Evolutionary conservation across 2,888 invertebrate genomes (phyloP), one percentile per base, ranked within the genome.

Genomic region (Isoperla grammatica): DNA sequence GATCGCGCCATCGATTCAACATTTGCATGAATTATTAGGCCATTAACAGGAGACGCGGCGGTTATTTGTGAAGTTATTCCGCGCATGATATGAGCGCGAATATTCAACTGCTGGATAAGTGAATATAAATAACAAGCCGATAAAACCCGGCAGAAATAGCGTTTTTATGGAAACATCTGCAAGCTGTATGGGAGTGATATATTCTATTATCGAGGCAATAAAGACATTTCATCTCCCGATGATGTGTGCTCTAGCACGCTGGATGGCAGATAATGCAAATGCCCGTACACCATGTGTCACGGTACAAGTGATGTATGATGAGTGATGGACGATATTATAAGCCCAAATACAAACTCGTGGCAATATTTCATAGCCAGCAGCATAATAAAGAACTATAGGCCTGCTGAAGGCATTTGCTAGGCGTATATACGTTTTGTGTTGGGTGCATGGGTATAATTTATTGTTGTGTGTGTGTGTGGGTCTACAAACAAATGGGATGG

Each of bases 191-290:
- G 49, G 23, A 29, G 49, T 29, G 49, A 49, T 49, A 49, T 49
- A 60, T 60, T 55, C 55, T 49, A 60, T 60, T 60, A 60, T 60
- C 60, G 49, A 60, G 49, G 60, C 46, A 60, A 60, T 56, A 60
- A 60, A 60, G 60, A 60, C 55, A 60, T 60, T 56, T 60, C 56
- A 59, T 59, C 59, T 59, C 40, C 57, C 29, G 8, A 8, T 29
- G 29, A 29, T 29, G 29, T 29, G 29, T 29, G 29, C 29, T 8
- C 29, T 29, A 4, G 29, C 29, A 29, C 29, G 29, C 4, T 29
- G 29, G 4, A 29, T 29, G 29, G 35, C 46, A 57, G 48, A 57
- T 57, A 57, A 48, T 57, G 46, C 57, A 57, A 57, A 57, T 46
- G 57, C 35, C 57, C 39, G 49, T 46, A 57, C 29, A 48, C 29